phyloP scores from a whole-genome alignment of 2,113 vertebrate genomes.

The Pholis gunnellus region DNA sequence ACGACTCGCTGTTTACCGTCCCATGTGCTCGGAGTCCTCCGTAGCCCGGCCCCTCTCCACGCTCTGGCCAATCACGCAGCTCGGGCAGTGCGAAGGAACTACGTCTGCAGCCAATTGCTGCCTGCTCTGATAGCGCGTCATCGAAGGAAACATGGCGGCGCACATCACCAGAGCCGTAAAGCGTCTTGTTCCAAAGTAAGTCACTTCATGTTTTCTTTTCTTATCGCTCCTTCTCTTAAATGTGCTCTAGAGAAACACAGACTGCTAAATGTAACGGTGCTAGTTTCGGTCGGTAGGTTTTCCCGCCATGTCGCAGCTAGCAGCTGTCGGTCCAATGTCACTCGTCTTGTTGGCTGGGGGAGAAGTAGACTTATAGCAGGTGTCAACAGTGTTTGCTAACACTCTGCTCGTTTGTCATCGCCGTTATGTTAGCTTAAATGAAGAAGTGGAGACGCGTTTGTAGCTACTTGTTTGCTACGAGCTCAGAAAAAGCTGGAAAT shows the following conservation, averaged over 20 bases:
- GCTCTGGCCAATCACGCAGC: constrained; percentile 65
- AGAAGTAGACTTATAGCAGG: not conserved
- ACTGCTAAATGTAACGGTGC: not conserved
- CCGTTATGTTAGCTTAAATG: too few species aligned
- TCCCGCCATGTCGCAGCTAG: not conserved
- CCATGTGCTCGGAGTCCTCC: constrained; percentile 41
- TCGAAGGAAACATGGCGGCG: constrained; percentile 80
- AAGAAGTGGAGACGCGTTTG: fast-evolving
- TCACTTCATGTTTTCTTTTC: constrained; percentile 67
- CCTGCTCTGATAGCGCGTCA: constrained; percentile 1
- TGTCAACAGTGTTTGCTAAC: not conserved
- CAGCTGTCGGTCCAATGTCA: not conserved
- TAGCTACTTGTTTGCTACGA: not conserved
- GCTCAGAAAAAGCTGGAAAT: not conserved
- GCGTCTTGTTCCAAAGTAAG: constrained; percentile 77
- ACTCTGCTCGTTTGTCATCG: not conserved
- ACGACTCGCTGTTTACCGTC: constrained; percentile 55
- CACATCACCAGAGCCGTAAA: constrained; percentile 58
- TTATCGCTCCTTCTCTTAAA: not conserved
- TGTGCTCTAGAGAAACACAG: not conserved
- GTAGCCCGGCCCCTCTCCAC: constrained; percentile 24
- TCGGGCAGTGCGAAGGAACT: not conserved
- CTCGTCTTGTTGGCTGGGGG: not conserved
- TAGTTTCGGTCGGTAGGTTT: not conserved
- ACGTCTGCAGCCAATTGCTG: constrained; percentile 68